Evolutionary conservation across 1,140 invertebrate species (phyloP).

Genomic region (Sminthurides bifidus): DNA sequence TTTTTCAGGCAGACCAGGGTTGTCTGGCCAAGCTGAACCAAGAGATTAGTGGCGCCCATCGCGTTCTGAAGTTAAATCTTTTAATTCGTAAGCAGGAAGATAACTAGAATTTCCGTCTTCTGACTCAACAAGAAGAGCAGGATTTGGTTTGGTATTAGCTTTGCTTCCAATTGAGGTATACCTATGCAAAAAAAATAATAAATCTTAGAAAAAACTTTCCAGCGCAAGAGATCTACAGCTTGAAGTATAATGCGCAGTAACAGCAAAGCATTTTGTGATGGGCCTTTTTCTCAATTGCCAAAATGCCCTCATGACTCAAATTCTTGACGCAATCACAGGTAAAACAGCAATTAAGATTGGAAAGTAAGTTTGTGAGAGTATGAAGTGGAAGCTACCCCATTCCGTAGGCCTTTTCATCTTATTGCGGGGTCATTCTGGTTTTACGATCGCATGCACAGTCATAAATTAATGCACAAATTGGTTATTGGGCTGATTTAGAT

Average conservation of each 20-base stretch:
- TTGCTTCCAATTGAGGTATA: constrained; percentile 76
- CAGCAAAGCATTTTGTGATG: background rate
- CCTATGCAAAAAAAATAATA: constrained; percentile 37
- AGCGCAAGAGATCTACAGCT: background rate
- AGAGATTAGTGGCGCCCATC: constrained; percentile 56
- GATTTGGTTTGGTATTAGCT: constrained; percentile 68
- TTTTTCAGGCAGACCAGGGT: background rate
- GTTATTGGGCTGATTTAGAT: too few relatives aligned
- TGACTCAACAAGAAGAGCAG: constrained; percentile 45
- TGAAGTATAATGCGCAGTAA: background rate
- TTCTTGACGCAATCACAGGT: background rate
- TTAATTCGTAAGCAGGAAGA: constrained; percentile 65
- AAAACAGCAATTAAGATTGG: background rate
- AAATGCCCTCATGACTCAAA: background rate
- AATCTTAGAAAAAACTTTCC: background rate
- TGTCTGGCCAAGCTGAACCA: too few relatives aligned
- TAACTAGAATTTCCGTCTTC: constrained; percentile 45
- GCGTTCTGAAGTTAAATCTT: constrained; percentile 55
- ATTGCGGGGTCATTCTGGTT: too few relatives aligned
- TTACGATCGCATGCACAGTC: too few relatives aligned
- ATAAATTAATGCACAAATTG: too few relatives aligned
- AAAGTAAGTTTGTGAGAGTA: too few relatives aligned
- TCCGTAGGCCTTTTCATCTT: too few relatives aligned
- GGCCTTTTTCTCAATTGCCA: background rate
- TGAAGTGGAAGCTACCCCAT: too few relatives aligned